These are phyloP conservation scores for Drosophila mauritiana DNA, from an alignment of 1,140 invertebrate species.

Conservation along the genomic window DNA sequence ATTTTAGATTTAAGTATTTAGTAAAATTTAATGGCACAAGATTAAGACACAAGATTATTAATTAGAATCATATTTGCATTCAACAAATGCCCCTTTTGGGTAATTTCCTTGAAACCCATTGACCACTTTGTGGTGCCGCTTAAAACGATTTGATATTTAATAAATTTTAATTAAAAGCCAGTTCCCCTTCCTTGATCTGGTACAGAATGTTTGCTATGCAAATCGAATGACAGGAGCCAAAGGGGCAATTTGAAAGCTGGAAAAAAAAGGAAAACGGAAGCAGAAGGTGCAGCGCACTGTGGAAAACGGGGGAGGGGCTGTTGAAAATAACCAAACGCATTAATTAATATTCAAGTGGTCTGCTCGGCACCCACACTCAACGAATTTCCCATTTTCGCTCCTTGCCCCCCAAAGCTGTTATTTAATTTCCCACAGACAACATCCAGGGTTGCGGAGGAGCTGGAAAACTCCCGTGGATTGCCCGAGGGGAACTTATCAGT, in stretches of 20 bases:
- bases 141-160: slow-evolving; percentile 43
- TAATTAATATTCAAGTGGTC: slow-evolving; percentile 61
- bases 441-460: not conserved
- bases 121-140: not conserved
- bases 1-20: not conserved
- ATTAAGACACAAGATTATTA: no score
- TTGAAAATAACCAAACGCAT: slow-evolving; percentile 46
- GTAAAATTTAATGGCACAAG: no score
- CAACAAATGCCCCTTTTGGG: not conserved
- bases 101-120: no score
- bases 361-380: not conserved
- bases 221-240: slow-evolving; percentile 69
- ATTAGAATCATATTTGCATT: no score
- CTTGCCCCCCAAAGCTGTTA: slow-evolving; percentile 39
- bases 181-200: slow-evolving; percentile 45
- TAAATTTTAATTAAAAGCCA: slow-evolving; percentile 49
- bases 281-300: slow-evolving; percentile 14
- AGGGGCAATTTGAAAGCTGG: slow-evolving; percentile 44
- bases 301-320: not conserved
- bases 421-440: slow-evolving; percentile 58
- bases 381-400: not conserved
- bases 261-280: slow-evolving; percentile 1
- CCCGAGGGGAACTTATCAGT: slow-evolving; percentile 79
- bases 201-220: slow-evolving; percentile 67
- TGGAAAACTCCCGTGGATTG: slow-evolving; percentile 11